phyloP scores from a whole-genome alignment of 2,797 vertebrate species.

The Poliocrania exsul region DNA sequence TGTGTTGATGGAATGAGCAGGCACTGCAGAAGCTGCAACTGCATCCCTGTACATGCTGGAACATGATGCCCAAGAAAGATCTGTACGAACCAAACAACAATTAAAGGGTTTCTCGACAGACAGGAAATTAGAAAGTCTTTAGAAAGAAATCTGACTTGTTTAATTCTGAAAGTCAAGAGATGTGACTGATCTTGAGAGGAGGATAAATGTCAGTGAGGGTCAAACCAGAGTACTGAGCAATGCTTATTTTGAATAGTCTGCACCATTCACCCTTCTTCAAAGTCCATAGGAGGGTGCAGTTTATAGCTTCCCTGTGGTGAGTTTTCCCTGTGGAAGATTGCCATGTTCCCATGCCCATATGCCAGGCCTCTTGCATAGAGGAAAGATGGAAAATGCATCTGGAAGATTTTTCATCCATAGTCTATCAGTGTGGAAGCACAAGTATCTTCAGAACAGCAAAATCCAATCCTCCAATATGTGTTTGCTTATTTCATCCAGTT shows the following conservation, averaged over 20 bases:
- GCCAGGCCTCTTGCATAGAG: neutral
- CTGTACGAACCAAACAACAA: neutral
- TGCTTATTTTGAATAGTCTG: neutral
- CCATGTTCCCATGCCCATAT: neutral
- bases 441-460: neutral
- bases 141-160: neutral
- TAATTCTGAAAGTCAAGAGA: neutral
- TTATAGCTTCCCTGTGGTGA: neutral
- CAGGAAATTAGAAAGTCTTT: neutral
- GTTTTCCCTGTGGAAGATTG: neutral
- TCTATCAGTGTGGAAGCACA: neutral
- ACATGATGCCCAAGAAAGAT: neutral
- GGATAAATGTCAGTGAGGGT: neutral
- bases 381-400: neutral
- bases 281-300: neutral
- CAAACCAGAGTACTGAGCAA: neutral
- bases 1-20: neutral
- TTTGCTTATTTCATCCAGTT: neutral
- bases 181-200: neutral
- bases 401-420: neutral
- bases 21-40: neutral
- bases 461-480: neutral
- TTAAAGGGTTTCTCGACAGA: neutral
- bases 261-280: neutral
- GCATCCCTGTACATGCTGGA: accelerated